Conservation (phyloP, 1,140 invertebrate genomes). For the Kradibia gibbosae region DNA sequence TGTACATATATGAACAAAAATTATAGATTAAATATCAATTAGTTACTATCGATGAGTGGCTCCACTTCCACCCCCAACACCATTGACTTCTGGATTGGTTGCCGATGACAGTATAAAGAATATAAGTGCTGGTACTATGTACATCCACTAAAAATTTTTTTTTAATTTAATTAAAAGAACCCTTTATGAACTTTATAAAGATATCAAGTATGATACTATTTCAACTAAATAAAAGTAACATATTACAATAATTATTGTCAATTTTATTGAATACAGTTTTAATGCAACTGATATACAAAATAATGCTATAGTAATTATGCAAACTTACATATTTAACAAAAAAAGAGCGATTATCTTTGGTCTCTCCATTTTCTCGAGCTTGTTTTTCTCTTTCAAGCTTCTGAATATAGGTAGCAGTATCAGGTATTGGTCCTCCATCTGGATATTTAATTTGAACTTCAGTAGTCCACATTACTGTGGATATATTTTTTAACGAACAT, state of each 20-base stretch:
- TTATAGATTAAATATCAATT: conserved; percentile 20
- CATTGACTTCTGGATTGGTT: conserved; percentile 81
- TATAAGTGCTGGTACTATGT: conserved; percentile 90
- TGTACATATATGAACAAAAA: conserved; percentile 42
- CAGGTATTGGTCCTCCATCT: conserved; percentile 76
- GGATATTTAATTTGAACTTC: conserved; percentile 65
- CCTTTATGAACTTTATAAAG: neutral
- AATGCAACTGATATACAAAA: neutral
- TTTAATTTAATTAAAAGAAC: neutral
- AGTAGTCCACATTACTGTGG: conserved; percentile 65
- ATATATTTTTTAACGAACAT: conserved; percentile 55
- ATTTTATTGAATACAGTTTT: neutral
- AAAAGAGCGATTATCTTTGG: conserved; percentile 94
- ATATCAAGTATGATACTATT: neutral
- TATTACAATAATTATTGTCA: neutral
- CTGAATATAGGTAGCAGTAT: conserved; percentile 93
- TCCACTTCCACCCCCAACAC: conserved; percentile 62
- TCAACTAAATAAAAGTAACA: neutral
- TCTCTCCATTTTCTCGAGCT: conserved; percentile 90
- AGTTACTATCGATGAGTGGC: conserved; percentile 53
- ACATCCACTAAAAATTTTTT: conserved; percentile 90
- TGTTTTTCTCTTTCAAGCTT: conserved; percentile 92
- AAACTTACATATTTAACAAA: conserved; percentile 96
- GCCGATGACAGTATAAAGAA: conserved; percentile 89
- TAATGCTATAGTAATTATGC: conserved; percentile 9